Conservation (phyloP, 2,797 vertebrate species). For the Sylvia borin region DNA sequence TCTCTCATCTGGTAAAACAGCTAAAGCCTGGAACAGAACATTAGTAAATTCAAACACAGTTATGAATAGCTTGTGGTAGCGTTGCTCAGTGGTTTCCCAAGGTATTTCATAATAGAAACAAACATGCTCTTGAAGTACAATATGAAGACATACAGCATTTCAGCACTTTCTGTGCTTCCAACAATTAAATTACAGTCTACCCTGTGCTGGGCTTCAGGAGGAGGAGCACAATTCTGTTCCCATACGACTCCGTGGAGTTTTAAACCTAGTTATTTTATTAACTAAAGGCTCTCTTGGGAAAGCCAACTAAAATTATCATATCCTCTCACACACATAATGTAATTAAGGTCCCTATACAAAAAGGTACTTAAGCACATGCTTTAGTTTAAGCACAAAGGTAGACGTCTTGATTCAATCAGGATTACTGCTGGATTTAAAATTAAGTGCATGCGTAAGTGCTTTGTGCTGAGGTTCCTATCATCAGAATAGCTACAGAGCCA, state of each 20-base stretch:
- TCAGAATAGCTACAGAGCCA: background rate
- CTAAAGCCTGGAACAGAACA: background rate
- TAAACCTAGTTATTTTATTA: slow-evolving; percentile 68
- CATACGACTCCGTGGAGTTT: slow-evolving; percentile 13
- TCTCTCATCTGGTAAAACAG: background rate
- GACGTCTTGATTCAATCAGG: slow-evolving; percentile 32
- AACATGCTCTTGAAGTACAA: slow-evolving; percentile 18
- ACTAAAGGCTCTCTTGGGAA: slow-evolving; percentile 61
- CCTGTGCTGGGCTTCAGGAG: background rate
- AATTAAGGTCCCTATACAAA: slow-evolving; percentile 56
- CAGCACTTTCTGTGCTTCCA: slow-evolving; percentile 31
- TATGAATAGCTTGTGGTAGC: background rate
- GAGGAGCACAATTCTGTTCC: slow-evolving; percentile 42
- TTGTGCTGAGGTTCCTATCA: background rate
- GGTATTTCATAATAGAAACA: slow-evolving; percentile 48
- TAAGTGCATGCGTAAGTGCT: slow-evolving; percentile 7
- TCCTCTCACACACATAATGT: slow-evolving; percentile 62
- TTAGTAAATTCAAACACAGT: background rate
- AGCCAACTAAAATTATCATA: slow-evolving; percentile 61
- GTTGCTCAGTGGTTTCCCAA: slow-evolving; percentile 26
- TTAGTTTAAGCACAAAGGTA: slow-evolving; percentile 62
- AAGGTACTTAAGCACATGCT: slow-evolving; percentile 67
- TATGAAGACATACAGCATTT: slow-evolving; percentile 46
- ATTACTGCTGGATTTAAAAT: slow-evolving; percentile 45
- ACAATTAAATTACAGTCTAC: slow-evolving; percentile 59